Conservation (phyloP, 2,113 vertebrate genomes). For the Asarcornis scutulata region DNA sequence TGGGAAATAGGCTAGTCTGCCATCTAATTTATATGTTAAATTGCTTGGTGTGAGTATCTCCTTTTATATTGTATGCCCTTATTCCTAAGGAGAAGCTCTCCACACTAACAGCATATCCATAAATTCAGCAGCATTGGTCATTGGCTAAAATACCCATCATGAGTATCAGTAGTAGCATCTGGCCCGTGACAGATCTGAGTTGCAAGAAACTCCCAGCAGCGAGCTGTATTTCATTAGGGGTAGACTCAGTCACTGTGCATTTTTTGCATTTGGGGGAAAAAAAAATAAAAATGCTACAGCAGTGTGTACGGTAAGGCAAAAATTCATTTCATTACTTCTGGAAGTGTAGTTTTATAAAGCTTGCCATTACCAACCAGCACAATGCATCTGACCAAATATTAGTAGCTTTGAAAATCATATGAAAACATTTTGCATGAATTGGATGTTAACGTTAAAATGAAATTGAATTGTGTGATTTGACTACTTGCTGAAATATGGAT, state of each 20-base stretch:
- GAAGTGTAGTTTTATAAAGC: not conserved
- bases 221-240: not conserved
- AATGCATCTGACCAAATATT: not conserved
- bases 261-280: not conserved
- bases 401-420: not conserved
- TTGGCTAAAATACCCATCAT: not conserved
- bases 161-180: not conserved
- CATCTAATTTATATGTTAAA: not conserved
- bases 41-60: not conserved
- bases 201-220: not conserved
- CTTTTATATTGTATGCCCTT: not conserved
- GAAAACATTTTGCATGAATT: not conserved
- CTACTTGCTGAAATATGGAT: constrained; percentile 40
- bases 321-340: not conserved
- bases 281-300: not conserved
- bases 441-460: constrained; percentile 23
- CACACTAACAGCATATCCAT: accelerated
- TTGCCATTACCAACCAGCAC: not conserved
- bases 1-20: not conserved
- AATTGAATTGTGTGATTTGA: not conserved
- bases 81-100: not conserved
- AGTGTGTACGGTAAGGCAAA: not conserved
- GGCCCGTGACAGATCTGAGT: not conserved
- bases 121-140: not conserved
- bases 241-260: not conserved